Conservation (phyloP, 2,113 vertebrate genomes). For the Plestiodon gilberti region DNA sequence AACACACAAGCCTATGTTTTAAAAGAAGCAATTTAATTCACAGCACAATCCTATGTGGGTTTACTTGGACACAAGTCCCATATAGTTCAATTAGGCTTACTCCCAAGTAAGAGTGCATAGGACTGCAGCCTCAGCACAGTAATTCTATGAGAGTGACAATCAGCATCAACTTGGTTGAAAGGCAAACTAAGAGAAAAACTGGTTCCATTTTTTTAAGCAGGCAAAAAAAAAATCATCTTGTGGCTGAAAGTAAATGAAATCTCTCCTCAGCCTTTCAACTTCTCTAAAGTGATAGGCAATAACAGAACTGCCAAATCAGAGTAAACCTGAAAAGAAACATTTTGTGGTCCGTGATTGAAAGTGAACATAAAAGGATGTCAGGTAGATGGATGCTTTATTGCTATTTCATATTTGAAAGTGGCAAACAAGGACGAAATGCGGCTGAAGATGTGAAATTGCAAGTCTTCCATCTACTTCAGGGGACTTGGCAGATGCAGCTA, state of each 20-base stretch:
- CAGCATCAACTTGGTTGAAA: constrained; percentile 61
- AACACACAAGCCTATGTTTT: constrained; percentile 26
- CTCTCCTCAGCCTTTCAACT: constrained; percentile 58
- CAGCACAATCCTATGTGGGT: too few relatives aligned
- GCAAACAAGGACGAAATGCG: constrained; percentile 71
- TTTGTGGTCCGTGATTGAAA: constrained; percentile 67
- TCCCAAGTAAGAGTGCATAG: too few relatives aligned
- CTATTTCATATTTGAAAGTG: constrained; percentile 74
- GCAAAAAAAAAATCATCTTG: constrained; percentile 43
- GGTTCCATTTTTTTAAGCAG: constrained; percentile 23
- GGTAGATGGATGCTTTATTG: constrained; percentile 72
- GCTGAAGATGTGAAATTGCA: constrained; percentile 70
- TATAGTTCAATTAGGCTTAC: too few relatives aligned
- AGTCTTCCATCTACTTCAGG: constrained; percentile 71
- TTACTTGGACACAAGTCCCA: too few relatives aligned
- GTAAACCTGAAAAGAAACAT: constrained; percentile 64
- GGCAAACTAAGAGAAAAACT: constrained; percentile 64
- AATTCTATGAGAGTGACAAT: constrained; percentile 63
- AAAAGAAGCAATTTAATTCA: constrained; percentile 56
- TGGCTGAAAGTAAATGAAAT: constrained; percentile 71
- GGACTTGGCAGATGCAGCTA: constrained; percentile 53
- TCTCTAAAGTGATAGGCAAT: constrained; percentile 68
- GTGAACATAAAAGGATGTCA: constrained; percentile 75
- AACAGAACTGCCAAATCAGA: constrained; percentile 69
- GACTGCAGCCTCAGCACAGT: constrained; percentile 34